A percentile compares a stretch with the other conserved stretches of the same genome.
phyloP scores from a whole-genome alignment of 2,888 invertebrate genomes.

The Resseliella maxima region DNA sequence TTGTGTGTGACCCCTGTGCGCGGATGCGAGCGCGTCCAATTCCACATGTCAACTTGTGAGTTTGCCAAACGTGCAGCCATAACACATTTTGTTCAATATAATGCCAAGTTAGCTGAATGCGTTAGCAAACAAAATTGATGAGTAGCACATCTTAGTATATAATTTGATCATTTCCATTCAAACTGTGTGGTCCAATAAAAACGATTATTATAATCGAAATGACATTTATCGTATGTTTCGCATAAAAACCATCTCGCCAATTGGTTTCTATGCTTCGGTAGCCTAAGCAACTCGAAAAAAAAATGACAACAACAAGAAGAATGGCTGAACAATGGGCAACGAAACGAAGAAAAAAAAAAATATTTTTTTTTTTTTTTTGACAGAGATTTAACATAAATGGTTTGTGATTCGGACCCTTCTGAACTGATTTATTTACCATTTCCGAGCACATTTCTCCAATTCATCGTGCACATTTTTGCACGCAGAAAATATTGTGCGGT shows the following conservation, averaged over 20 bases:
- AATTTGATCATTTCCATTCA: slow-evolving; percentile 63
- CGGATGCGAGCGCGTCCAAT: background rate
- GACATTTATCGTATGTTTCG: slow-evolving; percentile 50
- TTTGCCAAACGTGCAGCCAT: background rate
- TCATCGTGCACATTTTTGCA: slow-evolving; percentile 27
- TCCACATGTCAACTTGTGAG: slow-evolving; percentile 32
- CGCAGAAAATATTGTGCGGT: background rate
- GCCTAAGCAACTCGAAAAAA: background rate
- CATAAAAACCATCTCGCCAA: background rate
- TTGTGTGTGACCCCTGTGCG: background rate
- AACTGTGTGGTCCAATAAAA: slow-evolving; percentile 62
- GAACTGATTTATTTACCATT: slow-evolving; percentile 21
- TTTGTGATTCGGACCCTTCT: slow-evolving; percentile 37
- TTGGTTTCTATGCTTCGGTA: background rate
- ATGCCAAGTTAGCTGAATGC: background rate
- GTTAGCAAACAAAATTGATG: background rate
- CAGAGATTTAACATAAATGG: slow-evolving; percentile 47
- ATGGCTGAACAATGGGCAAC: background rate
- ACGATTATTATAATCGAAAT: slow-evolving; percentile 52
- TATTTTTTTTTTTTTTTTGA: no score
- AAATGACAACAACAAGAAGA: background rate
- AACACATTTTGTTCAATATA: background rate
- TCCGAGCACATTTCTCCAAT: slow-evolving; percentile 21
- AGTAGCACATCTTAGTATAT: slow-evolving; percentile 59
- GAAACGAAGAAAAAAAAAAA: background rate